phyloP scores from a whole-genome alignment of 2,888 invertebrate species.

The Isoperla grammatica region DNA sequence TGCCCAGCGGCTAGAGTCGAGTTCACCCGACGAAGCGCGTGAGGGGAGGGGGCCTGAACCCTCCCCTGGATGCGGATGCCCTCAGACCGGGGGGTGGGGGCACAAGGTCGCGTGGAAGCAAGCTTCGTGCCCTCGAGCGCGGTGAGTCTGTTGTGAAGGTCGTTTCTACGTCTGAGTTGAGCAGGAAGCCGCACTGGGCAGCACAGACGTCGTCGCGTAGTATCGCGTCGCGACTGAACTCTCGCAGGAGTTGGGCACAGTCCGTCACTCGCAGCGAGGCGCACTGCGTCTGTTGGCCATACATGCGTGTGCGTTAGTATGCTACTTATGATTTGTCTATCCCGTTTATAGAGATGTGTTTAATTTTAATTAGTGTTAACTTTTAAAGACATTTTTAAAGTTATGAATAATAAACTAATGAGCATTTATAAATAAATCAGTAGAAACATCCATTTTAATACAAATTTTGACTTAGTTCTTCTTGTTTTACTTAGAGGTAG shows the following conservation, averaged over 20 bases:
- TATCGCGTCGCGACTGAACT: constrained; percentile 78
- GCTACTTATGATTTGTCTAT: constrained; percentile 13
- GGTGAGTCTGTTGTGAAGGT: constrained; percentile 15
- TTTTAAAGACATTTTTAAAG: too few relatives aligned
- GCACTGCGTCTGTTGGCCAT: constrained; percentile 67
- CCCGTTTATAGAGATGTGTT: not conserved
- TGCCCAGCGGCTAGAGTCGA: too few relatives aligned
- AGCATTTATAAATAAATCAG: too few relatives aligned
- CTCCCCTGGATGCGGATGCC: not conserved
- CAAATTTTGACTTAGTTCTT: too few relatives aligned
- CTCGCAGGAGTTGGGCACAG: constrained; percentile 73
- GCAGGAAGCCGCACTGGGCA: constrained; percentile 77
- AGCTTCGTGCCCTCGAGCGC: constrained; percentile 8
- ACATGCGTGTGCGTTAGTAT: not conserved
- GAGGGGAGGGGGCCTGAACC: constrained; percentile 9
- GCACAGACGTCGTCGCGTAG: constrained; percentile 83
- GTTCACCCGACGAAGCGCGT: constrained; percentile 3
- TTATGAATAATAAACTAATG: too few relatives aligned
- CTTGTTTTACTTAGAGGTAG: too few relatives aligned
- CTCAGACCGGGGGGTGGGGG: constrained; percentile 25
- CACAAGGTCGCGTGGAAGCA: constrained; percentile 23
- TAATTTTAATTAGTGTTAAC: too few relatives aligned
- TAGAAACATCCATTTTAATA: too few relatives aligned
- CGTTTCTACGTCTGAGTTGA: constrained; percentile 35
- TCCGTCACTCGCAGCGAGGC: constrained; percentile 83